Percentiles rank a stretch among this genome's conserved stretches.
These are phyloP conservation scores for Echiichthys vipera DNA, from an alignment of 2,797 vertebrate species.

Conservation along the genomic window DNA sequence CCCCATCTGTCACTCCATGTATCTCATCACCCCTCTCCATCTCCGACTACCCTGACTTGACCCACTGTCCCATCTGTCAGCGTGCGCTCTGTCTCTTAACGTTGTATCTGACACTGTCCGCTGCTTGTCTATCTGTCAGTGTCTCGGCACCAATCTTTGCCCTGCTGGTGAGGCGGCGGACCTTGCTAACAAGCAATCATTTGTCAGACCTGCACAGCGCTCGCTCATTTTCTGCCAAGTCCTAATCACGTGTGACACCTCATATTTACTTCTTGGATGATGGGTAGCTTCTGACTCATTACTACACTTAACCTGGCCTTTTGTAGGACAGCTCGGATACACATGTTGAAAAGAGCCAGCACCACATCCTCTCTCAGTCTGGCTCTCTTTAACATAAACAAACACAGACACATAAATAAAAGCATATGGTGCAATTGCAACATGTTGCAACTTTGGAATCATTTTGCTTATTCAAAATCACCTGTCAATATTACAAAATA, in stretches of 20 bases:
- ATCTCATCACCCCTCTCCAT: conserved; percentile 52
- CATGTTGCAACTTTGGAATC: conserved; percentile 3
- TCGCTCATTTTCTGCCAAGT: conserved; percentile 61
- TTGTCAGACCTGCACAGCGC: conserved; percentile 69
- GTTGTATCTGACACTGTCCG: conserved; percentile 63
- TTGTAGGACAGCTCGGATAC: conserved; percentile 38
- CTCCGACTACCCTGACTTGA: conserved; percentile 63
- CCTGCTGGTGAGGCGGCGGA: conserved; percentile 43
- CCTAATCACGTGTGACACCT: conserved; percentile 79
- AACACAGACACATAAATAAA: conserved; percentile 3
- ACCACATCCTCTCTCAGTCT: not conserved
- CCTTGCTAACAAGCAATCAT: conserved; percentile 67
- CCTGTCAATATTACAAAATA: not conserved
- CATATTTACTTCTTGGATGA: conserved; percentile 70
- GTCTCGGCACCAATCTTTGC: conserved; percentile 48
- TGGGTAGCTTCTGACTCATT: conserved; percentile 73
- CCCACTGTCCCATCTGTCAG: conserved; percentile 76
- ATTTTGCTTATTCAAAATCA: not conserved
- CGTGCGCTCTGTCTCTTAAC: conserved; percentile 47
- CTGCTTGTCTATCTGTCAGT: conserved; percentile 58
- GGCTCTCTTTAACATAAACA: conserved; percentile 6
- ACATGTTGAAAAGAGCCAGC: conserved; percentile 47
- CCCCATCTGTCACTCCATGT: conserved; percentile 61
- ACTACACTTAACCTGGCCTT: conserved; percentile 55
- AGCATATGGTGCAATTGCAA: not conserved